Percentiles rank a stretch among this genome's conserved stretches.
phyloP scores from a whole-genome alignment of 2,888 invertebrate species.

The Scotopteryx bipunctaria region DNA sequence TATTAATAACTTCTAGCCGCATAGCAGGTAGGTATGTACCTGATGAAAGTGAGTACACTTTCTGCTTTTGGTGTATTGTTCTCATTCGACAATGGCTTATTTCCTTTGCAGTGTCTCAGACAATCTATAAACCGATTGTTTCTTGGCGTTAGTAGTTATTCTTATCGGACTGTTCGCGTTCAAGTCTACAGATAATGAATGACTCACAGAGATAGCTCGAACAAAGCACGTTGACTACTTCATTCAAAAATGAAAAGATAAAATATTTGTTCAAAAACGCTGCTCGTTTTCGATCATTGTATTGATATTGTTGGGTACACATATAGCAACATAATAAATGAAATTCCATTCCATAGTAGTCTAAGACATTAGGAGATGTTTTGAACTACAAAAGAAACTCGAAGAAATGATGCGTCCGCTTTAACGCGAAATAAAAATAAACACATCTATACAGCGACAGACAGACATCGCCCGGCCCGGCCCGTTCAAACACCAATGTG shows the following conservation, averaged over 20 bases:
- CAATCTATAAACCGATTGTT: slow-evolving; percentile 34
- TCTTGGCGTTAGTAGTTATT: slow-evolving; percentile 40
- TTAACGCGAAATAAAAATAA: slow-evolving; percentile 67
- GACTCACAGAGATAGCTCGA: slow-evolving; percentile 50
- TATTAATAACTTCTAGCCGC: slow-evolving; percentile 27
- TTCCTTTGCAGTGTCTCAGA: slow-evolving; percentile 34
- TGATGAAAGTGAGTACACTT: slow-evolving; percentile 37
- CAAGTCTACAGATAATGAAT: slow-evolving; percentile 54
- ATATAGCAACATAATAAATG: background rate
- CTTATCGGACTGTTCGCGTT: slow-evolving; percentile 55
- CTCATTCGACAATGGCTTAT: slow-evolving; percentile 18
- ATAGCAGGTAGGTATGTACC: too few species aligned
- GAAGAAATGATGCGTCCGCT: slow-evolving; percentile 66
- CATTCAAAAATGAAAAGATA: slow-evolving; percentile 33
- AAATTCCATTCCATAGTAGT: slow-evolving; percentile 12
- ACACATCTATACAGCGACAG: slow-evolving; percentile 41
- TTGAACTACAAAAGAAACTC: slow-evolving; percentile 59
- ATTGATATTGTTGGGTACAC: slow-evolving; percentile 1
- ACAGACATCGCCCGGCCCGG: slow-evolving; percentile 26
- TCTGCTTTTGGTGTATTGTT: slow-evolving; percentile 34
- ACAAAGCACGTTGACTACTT: slow-evolving; percentile 39
- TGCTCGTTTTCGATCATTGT: slow-evolving; percentile 4
- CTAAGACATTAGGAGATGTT: slow-evolving; percentile 26
- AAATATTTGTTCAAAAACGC: slow-evolving; percentile 35
- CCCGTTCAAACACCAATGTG: slow-evolving; percentile 36